Conservation (phyloP, 2,113 vertebrate species). For the Indicator indicator region DNA sequence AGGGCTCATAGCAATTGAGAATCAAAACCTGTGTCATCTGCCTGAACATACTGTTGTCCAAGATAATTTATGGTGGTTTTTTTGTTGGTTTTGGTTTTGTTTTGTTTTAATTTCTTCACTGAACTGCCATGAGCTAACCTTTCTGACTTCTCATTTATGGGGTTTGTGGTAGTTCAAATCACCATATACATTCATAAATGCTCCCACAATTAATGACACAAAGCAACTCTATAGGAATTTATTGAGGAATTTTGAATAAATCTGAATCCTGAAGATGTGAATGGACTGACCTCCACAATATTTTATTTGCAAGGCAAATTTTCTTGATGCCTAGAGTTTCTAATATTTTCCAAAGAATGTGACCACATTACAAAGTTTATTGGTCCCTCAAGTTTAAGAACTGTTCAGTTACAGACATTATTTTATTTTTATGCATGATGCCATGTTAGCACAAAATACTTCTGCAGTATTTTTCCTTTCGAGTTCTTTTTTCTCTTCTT, state of each 20-base stretch:
- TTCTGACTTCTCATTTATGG: conserved; percentile 47
- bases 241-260: conserved; percentile 62
- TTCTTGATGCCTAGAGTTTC: conserved; percentile 35
- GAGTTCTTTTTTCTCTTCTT: conserved; percentile 1
- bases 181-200: conserved; percentile 47
- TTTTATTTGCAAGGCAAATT: conserved; percentile 57
- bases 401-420: conserved; percentile 20
- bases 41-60: conserved; percentile 39
- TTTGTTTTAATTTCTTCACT: conserved; percentile 66
- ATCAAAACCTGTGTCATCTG: conserved; percentile 32
- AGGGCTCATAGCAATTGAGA: neutral
- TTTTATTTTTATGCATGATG: conserved; percentile 59
- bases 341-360: conserved; percentile 70
- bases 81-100: too few relatives aligned
- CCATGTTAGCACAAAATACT: conserved; percentile 46
- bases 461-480: conserved; percentile 61
- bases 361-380: conserved; percentile 62
- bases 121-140: conserved; percentile 31
- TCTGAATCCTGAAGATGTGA: conserved; percentile 4
- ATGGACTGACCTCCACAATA: neutral
- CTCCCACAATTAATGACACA: conserved; percentile 53
- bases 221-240: conserved; percentile 35
- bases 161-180: conserved; percentile 49
- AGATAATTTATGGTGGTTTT: conserved; percentile 36
- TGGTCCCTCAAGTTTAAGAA: conserved; percentile 52